Evolutionary conservation across 2,888 invertebrate genomes (phyloP), one percentile per base, ranked within the genome.

Genomic region (Agrilus biguttatus): DNA sequence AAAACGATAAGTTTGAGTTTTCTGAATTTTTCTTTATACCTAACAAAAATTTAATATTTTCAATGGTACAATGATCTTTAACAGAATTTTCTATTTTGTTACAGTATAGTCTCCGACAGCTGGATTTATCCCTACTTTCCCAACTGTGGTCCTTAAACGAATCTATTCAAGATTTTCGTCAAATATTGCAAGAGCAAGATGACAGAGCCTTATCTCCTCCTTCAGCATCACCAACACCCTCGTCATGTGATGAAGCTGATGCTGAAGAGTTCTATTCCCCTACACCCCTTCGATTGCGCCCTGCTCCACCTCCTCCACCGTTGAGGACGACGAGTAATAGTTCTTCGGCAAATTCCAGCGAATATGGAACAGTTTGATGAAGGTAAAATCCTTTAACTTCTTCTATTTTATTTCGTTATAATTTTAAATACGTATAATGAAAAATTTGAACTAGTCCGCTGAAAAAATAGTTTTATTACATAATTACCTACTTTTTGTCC

Each of bases 131-230:
- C 1, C 72, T 93, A 42, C 74, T 92, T 36, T 89, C 89, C 5
- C 92, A 93, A 66, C 73, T 93, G 49, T 90, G 91, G 89, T 82
- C 88, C 1, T 73, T 93, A 41, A 90, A 91, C 67, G 90, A 92
- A 65, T 83, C 89, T 36, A 90, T 92, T 63, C 88, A 90, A 55
- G 86, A 91, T 51, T 90, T 88, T 70, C 78, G 84, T 37, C 77
- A 78, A 52, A 73, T 81, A 50, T 64, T 81, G 46, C 75, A 75
- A 53, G 75, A 74, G 49, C 61, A 66, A 49, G 66, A 67, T 38
- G 65, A 66, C 33, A 51, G 64, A 14, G 58, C 63, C 14, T 51
- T 60, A 65, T 75, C 51, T 63, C 75, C 56, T 37, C 72, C 75
- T 51, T 73, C 75, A 37, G 72, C 74, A 32, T 62, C 72, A 23